Evolutionary conservation across 2,888 invertebrate genomes (phyloP).

Genomic region (Teleiodes luculella): DNA sequence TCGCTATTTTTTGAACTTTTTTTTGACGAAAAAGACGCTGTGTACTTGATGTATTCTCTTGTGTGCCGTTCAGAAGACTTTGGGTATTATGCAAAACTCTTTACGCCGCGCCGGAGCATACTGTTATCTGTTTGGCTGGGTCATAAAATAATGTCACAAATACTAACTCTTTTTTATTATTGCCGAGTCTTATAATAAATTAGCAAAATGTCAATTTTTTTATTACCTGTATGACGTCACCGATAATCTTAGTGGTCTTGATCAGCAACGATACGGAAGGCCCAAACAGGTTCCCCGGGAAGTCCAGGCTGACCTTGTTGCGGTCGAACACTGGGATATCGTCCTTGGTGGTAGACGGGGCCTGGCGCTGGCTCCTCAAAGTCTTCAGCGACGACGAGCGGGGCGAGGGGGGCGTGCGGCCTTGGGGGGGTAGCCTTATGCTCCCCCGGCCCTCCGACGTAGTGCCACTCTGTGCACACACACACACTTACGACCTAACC

Average conservation of each 20-base stretch:
- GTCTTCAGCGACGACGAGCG: conserved; percentile 24
- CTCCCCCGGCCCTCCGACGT: conserved; percentile 46
- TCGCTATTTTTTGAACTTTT: too few species aligned
- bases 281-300: conserved; percentile 82
- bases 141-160: too few species aligned
- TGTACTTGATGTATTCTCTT: too few species aligned
- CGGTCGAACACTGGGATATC: conserved; percentile 81
- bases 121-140: too few species aligned
- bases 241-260: conserved; percentile 81
- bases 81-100: too few species aligned
- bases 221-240: conserved; percentile 82
- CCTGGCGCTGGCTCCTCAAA: conserved; percentile 22
- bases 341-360: conserved; percentile 63
- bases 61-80: too few species aligned
- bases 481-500: conserved; percentile 10
- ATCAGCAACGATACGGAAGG: conserved; percentile 83
- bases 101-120: too few species aligned
- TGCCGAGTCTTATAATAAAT: too few species aligned
- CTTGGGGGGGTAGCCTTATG: conserved; percentile 21
- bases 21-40: too few species aligned
- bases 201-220: too few species aligned
- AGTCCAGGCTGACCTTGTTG: conserved; percentile 82
- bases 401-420: conserved; percentile 17
- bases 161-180: too few species aligned
- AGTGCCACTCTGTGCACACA: conserved; percentile 52